Base-by-base conservation (phyloP, 2,113 vertebrate species). In the Ia io region DNA sequence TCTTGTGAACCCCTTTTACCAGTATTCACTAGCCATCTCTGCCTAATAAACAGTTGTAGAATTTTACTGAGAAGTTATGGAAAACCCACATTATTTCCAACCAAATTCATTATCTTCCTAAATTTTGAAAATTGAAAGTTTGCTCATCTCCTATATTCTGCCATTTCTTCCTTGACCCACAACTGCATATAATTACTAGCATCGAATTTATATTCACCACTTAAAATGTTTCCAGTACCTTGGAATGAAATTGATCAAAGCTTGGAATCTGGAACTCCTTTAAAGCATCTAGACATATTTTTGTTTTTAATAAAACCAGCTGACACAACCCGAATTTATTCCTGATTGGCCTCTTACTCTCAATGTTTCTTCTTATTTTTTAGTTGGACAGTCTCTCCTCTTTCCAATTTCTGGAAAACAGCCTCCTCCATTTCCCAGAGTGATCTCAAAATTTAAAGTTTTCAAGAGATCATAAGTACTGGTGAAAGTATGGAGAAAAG, bases 181-280 rank as follows among this genome's bases (percentile, higher is more conserved):
- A 80, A 22, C 17, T 73, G 49, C 32, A 56, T 51, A 49, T 73
- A 88, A 90, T 84, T 67, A 79, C 11, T 40, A 74, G 8, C 53
- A 84, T 47, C 79, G n/a, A 56, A 87, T 90, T 71, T 70, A 47
- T 67, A 95, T 73, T 69, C 28, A 69, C 37, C 94, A 51, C 59
- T 73, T 32, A 4, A 88, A 85, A 35, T 85, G 77, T 78, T 83
- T 94, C 77, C 82, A 69, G n/a, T 84, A 93, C 30, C 40, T 65
- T 93, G 51, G n/a, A 88, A 73, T 87, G 28, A 77, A 92, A 94
- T 71, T 44, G 32, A 87, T 92, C 53, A 88, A 83, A 37, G 7
- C 17, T 20, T 53, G 23, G 37, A 84, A 67, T 80, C 18, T 44
- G 13, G 11, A 90, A 59, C 30, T 88, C 56, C 59, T 74, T 53